A percentile compares a stretch with the other conserved stretches of the same genome.
phyloP scores from a whole-genome alignment of 2,113 vertebrate genomes.

The Martes martes region DNA sequence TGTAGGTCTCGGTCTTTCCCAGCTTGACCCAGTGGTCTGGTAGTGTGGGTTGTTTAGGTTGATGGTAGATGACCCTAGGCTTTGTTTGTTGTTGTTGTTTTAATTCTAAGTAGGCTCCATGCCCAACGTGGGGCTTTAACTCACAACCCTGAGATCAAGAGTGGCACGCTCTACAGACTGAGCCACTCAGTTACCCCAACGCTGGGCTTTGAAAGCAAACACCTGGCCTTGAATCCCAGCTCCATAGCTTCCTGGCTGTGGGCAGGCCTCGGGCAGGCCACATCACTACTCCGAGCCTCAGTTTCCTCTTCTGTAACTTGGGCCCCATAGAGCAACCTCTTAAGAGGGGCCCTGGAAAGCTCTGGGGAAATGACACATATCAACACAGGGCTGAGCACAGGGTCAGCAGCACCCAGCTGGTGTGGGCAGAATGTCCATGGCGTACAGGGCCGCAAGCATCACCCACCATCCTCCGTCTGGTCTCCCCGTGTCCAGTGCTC shows the following conservation, averaged over 20 bases:
- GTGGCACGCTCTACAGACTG: neutral
- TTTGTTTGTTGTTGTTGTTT: neutral
- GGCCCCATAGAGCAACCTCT: neutral
- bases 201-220: neutral
- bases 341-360: neutral
- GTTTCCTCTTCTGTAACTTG: neutral
- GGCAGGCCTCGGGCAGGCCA: neutral
- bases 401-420: accelerated
- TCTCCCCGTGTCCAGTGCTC: neutral
- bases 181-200: neutral
- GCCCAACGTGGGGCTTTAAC: neutral
- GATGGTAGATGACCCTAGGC: neutral
- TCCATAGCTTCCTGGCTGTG: neutral
- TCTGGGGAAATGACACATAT: neutral
- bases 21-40: neutral
- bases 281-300: neutral
- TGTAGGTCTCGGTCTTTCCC: accelerated
- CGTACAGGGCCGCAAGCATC: neutral
- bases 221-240: neutral
- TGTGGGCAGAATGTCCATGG: neutral
- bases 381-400: neutral
- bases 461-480: neutral
- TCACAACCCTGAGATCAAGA: neutral
- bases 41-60: neutral
- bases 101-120: neutral